A percentile compares a stretch with the other conserved stretches of the same genome.
These are phyloP conservation scores for Poeciliopsis turrubarensis DNA, from an alignment of 2,113 vertebrate species.

Conservation along the genomic window DNA sequence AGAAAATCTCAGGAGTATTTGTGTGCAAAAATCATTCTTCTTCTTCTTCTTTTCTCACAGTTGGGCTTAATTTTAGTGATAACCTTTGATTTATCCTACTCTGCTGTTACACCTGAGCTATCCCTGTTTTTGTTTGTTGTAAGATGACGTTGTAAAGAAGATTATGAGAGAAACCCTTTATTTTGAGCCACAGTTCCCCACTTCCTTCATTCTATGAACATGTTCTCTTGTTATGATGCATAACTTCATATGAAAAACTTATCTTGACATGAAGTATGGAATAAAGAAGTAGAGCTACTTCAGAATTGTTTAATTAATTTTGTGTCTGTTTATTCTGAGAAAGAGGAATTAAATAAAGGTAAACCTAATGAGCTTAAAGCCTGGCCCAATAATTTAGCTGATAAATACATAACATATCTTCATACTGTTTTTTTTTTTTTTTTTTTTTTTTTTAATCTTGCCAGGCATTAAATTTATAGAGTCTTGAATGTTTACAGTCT, in stretches of 20 bases:
- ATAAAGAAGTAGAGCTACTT: slow-evolving; percentile 73
- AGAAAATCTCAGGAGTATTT: slow-evolving; percentile 77
- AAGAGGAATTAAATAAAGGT: too few species aligned
- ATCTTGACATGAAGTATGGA: slow-evolving; percentile 77
- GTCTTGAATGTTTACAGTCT: too few species aligned
- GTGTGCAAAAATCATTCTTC: slow-evolving; percentile 58
- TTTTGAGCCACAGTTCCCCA: slow-evolving; percentile 71
- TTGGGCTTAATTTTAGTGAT: slow-evolving; percentile 60
- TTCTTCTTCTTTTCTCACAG: slow-evolving; percentile 53
- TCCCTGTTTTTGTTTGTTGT: slow-evolving; percentile 56
- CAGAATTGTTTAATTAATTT: neutral
- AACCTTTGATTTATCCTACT: slow-evolving; percentile 50
- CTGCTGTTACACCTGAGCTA: slow-evolving; percentile 59
- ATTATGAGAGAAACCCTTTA: slow-evolving; percentile 77
- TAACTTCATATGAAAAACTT: slow-evolving; percentile 73
- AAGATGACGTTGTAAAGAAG: slow-evolving; percentile 75
- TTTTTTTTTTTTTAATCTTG: too few species aligned
- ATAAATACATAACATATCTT: too few species aligned
- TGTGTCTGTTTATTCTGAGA: neutral
- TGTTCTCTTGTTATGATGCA: slow-evolving; percentile 70
- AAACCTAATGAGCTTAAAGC: neutral
- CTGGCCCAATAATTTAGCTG: neutral
- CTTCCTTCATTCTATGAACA: slow-evolving; percentile 54
- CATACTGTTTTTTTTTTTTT: too few species aligned
- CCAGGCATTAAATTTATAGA: too few species aligned